Percentiles rank a stretch among this genome's conserved stretches.
Conservation (phyloP, 2,113 vertebrate species). For the Pontoporia blainvillei region DNA sequence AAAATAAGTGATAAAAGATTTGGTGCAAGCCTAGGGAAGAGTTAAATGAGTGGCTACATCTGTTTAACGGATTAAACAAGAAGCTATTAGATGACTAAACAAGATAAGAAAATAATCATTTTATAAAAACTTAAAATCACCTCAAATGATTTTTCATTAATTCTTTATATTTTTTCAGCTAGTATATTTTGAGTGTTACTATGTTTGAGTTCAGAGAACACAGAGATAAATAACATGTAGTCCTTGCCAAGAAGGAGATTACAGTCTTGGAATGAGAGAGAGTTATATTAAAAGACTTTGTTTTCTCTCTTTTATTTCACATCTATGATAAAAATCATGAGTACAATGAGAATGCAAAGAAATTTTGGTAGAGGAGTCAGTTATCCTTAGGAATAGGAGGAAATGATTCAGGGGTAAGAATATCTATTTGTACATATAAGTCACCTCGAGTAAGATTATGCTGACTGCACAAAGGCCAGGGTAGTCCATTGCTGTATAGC, state of each 20-base stretch:
- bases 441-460: neutral
- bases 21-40: neutral
- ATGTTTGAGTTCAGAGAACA: neutral
- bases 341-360: neutral
- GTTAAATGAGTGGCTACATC: neutral
- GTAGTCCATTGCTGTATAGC: neutral
- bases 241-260: neutral
- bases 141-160: neutral
- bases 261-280: neutral
- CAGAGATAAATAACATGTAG: neutral
- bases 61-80: neutral
- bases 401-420: neutral
- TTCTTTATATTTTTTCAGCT: conserved; percentile 24
- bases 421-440: neutral
- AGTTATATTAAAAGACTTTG: neutral
- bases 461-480: neutral
- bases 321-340: neutral
- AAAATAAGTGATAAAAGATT: neutral
- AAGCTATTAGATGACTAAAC: neutral
- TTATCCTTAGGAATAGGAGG: neutral
- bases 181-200: neutral
- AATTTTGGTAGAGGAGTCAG: neutral
- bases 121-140: neutral
- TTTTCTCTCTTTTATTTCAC: neutral
- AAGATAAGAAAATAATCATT: neutral